Percentiles rank a stretch among this genome's conserved stretches.
phyloP scores from a whole-genome alignment of 2,888 invertebrate genomes.

The Noctua janthe region DNA sequence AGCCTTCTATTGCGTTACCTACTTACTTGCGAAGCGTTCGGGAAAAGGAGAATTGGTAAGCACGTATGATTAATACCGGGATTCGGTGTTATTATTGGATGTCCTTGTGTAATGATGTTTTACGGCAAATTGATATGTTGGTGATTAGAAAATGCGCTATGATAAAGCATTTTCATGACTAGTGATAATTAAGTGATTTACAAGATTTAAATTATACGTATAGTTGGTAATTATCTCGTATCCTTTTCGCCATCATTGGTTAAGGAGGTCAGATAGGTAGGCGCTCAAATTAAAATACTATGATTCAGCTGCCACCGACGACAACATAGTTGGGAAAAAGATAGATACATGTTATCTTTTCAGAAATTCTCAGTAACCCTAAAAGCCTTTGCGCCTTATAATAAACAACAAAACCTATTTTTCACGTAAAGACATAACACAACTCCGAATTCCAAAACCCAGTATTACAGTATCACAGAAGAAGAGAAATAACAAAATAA shows the following conservation, averaged over 20 bases:
- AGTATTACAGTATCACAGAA: conserved; percentile 30
- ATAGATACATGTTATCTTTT: conserved; percentile 1
- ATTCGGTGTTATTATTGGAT: conserved; percentile 4
- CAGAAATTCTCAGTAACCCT: conserved; percentile 3
- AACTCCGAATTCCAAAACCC: conserved; percentile 33
- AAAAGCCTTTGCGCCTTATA: not conserved
- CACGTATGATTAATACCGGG: not conserved
- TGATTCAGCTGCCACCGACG: not conserved
- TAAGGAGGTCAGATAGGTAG: not conserved
- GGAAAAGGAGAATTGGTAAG: conserved; percentile 17
- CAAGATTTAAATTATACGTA: not conserved
- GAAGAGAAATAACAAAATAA: conserved; percentile 50
- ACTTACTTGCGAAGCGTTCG: conserved; percentile 31
- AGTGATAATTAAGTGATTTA: not conserved
- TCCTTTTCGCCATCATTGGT: not conserved
- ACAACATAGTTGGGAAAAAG: not conserved
- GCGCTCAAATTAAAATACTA: not conserved
- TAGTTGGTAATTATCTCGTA: not conserved
- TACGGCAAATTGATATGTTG: not conserved
- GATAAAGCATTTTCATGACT: not conserved
- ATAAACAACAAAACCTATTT: conserved; percentile 42
- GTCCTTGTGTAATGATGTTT: not conserved
- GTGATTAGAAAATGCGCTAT: not conserved
- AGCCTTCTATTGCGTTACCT: conserved; percentile 55
- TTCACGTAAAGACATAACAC: conserved; percentile 37